Base-by-base conservation (phyloP, 2,888 invertebrate species). In the Panzeria rudis region DNA sequence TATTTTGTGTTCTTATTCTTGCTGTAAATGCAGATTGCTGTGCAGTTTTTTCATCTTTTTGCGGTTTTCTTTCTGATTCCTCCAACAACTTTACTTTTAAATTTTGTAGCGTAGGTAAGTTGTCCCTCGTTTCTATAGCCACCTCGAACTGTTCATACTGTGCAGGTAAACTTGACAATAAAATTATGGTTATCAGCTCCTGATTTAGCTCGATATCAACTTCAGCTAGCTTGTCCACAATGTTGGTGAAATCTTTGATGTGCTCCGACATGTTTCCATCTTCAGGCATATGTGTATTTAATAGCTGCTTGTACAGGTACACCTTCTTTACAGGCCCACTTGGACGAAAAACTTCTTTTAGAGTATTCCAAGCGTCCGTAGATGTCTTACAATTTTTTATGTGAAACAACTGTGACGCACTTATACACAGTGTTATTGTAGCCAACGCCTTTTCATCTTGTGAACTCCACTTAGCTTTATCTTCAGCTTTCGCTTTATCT, bases 311-410 rank as follows among this genome's bases (percentile, higher is more conserved):
- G 50, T 75, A 84, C 7, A 87, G 11, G n/a, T 52, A 79, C 0
- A 86, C 73, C 17, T 86, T 83, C 25, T 73, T 72, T 0, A 77
- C 64, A 23, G 83, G 86, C 6, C 72, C 83, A 25, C 80, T 83
- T 35, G 86, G 86, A n/a, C 69, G 35, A 64, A 84, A 77, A n/a
- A 77, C 52, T 7, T 73, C 59, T 38, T 50, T 23, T n/a, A 86
- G 59, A 20, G 52, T 77, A 20, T 59, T 59, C 86, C 80, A 86
- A 17, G 80, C 82, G 6, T 81, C 86, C 25, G 56, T 13, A 9
- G 84, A 80, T 11, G 87, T 82, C 50, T 80, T 84, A 47, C 84
- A 82, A 38, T 73, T 81, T 56, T 85, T 81, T 5, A 86, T 81
- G 20, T 86, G 69, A n/a, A 61, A 56, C 2, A 83, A 23, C 25